Conservation (phyloP, 2,888 invertebrate species). For the Agrenia bidenticulata region DNA sequence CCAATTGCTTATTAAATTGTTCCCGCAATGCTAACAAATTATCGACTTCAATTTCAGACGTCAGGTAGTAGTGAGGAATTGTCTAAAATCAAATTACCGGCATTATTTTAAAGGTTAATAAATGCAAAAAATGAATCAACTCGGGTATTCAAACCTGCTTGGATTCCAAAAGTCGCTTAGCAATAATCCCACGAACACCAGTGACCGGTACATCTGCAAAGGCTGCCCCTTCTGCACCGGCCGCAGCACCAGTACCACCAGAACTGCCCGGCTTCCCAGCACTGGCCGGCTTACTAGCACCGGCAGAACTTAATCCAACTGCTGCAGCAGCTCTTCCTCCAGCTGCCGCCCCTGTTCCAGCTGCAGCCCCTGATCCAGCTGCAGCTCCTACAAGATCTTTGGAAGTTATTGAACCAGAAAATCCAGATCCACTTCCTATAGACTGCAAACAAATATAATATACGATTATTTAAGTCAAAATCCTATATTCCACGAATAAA, state of each 20-base stretch:
- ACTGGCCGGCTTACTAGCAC: no score
- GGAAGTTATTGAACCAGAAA: slow-evolving; percentile 80
- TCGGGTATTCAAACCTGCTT: slow-evolving; percentile 61
- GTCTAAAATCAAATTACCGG: slow-evolving; percentile 58
- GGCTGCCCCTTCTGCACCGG: slow-evolving; percentile 57
- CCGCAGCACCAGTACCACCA: not conserved
- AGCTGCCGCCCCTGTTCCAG: not conserved
- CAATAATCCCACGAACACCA: slow-evolving; percentile 82
- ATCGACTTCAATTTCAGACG: slow-evolving; percentile 82
- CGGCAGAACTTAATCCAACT: no score
- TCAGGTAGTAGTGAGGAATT: slow-evolving; percentile 96
- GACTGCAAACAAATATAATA: slow-evolving; percentile 40
- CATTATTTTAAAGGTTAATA: not conserved
- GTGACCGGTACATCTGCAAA: slow-evolving; percentile 79
- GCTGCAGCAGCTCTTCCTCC: no score
- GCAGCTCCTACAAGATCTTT: slow-evolving; percentile 65
- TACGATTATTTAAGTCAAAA: no score
- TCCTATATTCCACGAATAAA: no score
- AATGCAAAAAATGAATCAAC: not conserved
- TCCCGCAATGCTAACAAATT: slow-evolving; percentile 69
- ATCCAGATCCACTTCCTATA: slow-evolving; percentile 71
- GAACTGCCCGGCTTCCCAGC: no score
- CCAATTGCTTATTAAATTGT: slow-evolving; percentile 74
- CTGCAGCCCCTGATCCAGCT: not conserved
- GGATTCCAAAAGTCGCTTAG: slow-evolving; percentile 81